Evolutionary conservation across 2,888 invertebrate genomes (phyloP), one percentile per base, ranked within the genome.

Genomic region (Drosophila meridiana): DNA sequence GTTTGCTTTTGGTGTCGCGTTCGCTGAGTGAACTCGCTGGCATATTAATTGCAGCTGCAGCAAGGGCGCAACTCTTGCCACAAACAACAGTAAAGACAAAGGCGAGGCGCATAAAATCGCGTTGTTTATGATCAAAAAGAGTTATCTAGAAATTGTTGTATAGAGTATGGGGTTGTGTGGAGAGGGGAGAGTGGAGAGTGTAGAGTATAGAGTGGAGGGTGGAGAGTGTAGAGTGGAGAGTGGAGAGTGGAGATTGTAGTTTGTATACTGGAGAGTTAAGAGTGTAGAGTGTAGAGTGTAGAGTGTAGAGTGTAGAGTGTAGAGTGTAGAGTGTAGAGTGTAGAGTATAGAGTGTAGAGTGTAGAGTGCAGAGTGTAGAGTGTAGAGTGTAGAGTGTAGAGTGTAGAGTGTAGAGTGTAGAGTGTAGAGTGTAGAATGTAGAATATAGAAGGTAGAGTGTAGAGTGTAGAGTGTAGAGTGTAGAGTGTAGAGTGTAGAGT

Each of bases 1-100:
- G 47, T 40, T 48, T 61, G 45, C 59, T 59, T 45, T 58, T 14
- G 32, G 59, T 26, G 43, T 56, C 20, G 34, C 26, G 48, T 52
- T 57, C 42, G 56, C n/a, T 38, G 61, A 42, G 50, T 38, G 47
- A 58, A 47, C 45, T 58, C 50, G 30, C 32, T 55, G 52, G 78
- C 78, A 78, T 78, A 78, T 73, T 78, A 69, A 78, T 78, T 73
- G 34, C 64, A 63, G 48, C 64, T 66, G 36, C 63, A 62, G 42
- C 64, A 57, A 60, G 57, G 66, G 57, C 55, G 8, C 42, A 53
- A n/a, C 50, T n/a, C 32, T 66, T 47, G 36, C 59, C 40, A 52
- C 50, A 53, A 5, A 38, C 61, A 52, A 69, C 59, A 70, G 59
- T 38, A 14, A 36, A 52, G 47, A 30, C 48, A 67, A 55, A 34